phyloP scores from a whole-genome alignment of 2,888 invertebrate genomes.

The Icerya purchasi region DNA sequence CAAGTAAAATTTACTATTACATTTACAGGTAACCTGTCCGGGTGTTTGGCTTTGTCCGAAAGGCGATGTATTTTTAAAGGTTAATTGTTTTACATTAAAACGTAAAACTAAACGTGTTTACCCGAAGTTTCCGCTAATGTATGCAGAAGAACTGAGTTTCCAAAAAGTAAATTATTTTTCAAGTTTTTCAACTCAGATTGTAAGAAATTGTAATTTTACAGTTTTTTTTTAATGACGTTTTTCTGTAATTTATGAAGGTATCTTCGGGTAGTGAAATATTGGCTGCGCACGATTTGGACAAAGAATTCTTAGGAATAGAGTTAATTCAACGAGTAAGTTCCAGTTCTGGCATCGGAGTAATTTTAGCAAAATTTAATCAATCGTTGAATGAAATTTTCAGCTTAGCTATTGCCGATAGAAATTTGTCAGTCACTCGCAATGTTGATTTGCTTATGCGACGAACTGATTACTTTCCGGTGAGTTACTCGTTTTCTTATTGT shows the following conservation, averaged over 20 bases:
- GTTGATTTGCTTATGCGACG: not conserved
- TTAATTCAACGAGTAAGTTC: not conserved
- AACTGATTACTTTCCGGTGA: not conserved
- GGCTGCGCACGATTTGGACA: not conserved
- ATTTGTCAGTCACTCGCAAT: not conserved
- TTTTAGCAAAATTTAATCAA: not conserved
- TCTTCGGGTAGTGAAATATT: not conserved
- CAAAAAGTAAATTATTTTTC: too few species aligned
- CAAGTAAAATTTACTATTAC: too few species aligned
- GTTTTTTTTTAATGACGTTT: not conserved
- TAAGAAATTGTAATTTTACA: too few species aligned
- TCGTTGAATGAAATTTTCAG: not conserved
- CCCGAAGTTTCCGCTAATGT: not conserved
- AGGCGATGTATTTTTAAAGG: not conserved
- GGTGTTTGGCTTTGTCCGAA: not conserved
- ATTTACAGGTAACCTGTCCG: not conserved
- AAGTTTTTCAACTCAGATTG: too few species aligned
- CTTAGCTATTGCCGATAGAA: not conserved
- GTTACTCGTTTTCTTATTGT: not conserved
- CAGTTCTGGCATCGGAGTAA: not conserved
- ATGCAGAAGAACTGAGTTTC: not conserved
- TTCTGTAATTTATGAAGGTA: not conserved
- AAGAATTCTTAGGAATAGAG: not conserved
- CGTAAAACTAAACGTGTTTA: not conserved
- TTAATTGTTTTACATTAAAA: not conserved